Evolutionary conservation across 2,113 vertebrate species (phyloP), one percentile per base, ranked within the genome.

Genomic region (Nycticebus coucang): DNA sequence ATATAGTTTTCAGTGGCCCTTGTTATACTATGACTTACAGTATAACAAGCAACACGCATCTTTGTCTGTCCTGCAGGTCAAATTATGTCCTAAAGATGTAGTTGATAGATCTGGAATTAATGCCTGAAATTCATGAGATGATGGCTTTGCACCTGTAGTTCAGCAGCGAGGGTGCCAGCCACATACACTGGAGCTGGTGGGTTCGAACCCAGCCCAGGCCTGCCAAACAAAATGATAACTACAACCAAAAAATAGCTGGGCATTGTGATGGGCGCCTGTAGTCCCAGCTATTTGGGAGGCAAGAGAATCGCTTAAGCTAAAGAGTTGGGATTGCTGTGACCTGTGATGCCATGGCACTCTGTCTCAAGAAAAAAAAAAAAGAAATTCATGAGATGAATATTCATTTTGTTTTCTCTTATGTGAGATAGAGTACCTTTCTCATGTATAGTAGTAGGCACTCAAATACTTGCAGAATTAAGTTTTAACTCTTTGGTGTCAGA

Each of bases 1-100:
- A 0, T 41, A n/a, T 1, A 64, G 26, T 89, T 81, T 62, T 75
- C 55, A 45, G 19, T 87, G 77, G 71, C 37, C 17, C 15, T 69
- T 83, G 30, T 93, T 88, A 55, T 17, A 93, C 64, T 37, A 60
- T 89, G 50, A 50, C 13, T 30, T 14, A 19, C 71, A 64, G 35
- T 17, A 14, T 78, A 66, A 71, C 24, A 24, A 45, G 45, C 18
- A 74, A 50, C 45, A 50, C 45, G 1, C 45, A 50, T 50, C 45
- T 88, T 57, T 88, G 72, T 62, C 88, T 93, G 71, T 91, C 69
- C 11, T 69, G 4, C 12, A 59, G 80, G 53, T 35, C n/a, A 89
- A 59, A 92, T 87, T 88, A 71, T 93, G 33, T 89, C 55, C 81
- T 82, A 68, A 82, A 80, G 37, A 82, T 78, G 57, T 22, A 83